Evolutionary conservation across 2,113 vertebrate genomes (phyloP).

Genomic region (Bos indicus): DNA sequence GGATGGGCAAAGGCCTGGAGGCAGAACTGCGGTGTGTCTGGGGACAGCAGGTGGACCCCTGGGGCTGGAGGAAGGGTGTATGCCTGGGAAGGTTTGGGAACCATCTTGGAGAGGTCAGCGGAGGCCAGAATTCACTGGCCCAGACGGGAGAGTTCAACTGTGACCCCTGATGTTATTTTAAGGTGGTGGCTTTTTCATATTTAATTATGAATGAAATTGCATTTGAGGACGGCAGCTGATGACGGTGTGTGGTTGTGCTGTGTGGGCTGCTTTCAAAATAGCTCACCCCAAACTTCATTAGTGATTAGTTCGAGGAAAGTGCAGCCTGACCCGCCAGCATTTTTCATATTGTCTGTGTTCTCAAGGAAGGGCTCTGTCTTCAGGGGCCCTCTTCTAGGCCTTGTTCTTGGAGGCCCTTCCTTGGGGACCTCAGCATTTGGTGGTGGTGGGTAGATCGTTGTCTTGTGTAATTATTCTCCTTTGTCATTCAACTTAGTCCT

Average conservation of each 20-base stretch:
- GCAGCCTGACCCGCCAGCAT: constrained; percentile 48
- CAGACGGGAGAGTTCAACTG: constrained; percentile 73
- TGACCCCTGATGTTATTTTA: constrained; percentile 81
- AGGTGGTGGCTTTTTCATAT: constrained; percentile 80
- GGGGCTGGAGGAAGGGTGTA: neutral
- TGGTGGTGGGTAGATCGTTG: neutral
- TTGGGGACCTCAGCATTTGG: neutral
- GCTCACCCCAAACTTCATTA: constrained; percentile 80
- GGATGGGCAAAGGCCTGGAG: neutral
- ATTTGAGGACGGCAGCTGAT: constrained; percentile 77
- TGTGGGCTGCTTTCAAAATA: constrained; percentile 80
- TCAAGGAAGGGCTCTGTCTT: neutral
- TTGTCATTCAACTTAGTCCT: neutral
- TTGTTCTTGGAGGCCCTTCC: neutral
- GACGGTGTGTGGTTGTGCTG: constrained; percentile 76
- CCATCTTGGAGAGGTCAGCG: neutral
- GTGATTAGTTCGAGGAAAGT: constrained; percentile 68
- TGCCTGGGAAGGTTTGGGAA: neutral
- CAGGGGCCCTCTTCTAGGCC: accelerated
- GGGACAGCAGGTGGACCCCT: neutral
- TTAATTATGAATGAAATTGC: constrained; percentile 85
- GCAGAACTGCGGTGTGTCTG: neutral
- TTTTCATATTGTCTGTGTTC: neutral
- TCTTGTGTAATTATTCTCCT: neutral
- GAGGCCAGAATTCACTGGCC: neutral